phyloP scores from a whole-genome alignment of 2,113 vertebrate species.

The Cephalopholis sonnerati region DNA sequence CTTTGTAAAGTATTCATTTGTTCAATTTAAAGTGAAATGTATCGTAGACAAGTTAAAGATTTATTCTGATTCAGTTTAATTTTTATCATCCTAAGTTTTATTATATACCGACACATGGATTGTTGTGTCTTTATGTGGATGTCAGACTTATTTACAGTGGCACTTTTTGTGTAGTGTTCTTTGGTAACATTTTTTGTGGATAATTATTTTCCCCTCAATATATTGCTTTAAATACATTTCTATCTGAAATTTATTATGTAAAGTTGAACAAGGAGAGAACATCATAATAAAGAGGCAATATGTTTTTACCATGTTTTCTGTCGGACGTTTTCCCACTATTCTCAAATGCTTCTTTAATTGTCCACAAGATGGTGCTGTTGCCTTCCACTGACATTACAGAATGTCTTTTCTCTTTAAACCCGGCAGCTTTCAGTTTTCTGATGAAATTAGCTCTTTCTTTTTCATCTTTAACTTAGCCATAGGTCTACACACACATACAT shows the following conservation, averaged over 20 bases:
- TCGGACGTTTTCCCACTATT: neutral
- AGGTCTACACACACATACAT: too few relatives aligned
- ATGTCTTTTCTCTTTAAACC: neutral
- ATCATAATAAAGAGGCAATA: slow-evolving; percentile 50
- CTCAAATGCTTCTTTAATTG: neutral
- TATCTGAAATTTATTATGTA: slow-evolving; percentile 40
- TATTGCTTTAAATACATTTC: slow-evolving; percentile 44
- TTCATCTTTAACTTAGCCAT: neutral
- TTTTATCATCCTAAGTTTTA: slow-evolving; percentile 2
- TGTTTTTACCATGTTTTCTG: slow-evolving; percentile 37
- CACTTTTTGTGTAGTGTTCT: slow-evolving; percentile 55
- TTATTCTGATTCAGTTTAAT: slow-evolving; percentile 13
- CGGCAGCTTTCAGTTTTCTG: neutral
- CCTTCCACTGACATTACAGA: neutral
- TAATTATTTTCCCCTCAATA: slow-evolving; percentile 33
- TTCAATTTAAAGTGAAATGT: slow-evolving; percentile 31
- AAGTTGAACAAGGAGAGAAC: neutral
- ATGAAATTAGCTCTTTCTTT: neutral
- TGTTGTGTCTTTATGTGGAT: slow-evolving; percentile 32
- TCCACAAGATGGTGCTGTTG: slow-evolving; percentile 64
- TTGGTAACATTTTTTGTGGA: slow-evolving; percentile 47
- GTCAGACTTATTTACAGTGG: slow-evolving; percentile 33
- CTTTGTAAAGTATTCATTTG: slow-evolving; percentile 52
- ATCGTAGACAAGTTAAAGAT: neutral
- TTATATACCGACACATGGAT: slow-evolving; percentile 47